Evolutionary conservation across 2,797 vertebrate genomes (phyloP), one percentile per base, ranked within the genome.

Genomic region (Parotocinclus haroldoi): DNA sequence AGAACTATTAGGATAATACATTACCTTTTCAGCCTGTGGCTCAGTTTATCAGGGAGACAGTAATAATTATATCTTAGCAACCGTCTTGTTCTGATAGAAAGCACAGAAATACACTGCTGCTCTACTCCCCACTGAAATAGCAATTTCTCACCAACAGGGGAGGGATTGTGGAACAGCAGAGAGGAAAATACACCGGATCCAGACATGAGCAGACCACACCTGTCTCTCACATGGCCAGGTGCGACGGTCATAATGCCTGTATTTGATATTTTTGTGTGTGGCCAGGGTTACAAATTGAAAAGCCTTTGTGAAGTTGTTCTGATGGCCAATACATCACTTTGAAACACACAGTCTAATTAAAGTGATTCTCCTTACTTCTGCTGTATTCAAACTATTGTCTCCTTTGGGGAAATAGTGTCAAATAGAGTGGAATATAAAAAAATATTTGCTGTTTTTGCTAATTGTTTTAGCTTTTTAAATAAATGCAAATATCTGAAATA

Each of bases 21-120:
- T 89, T 87, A 88, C 86, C 87, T 90, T 87, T 88, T 86, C 82
- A 86, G 77, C 79, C 71, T 48, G 54, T 50, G 76, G 77, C 82
- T 83, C 83, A 80, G 81, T 86, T 84, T 88, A 88, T 88, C 86
- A 89, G 81, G 77, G 69, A 75, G 87, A 85, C 88, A 74, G 81
- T 86, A 86, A 89, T 90, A 90, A 91, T 92, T 87, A 89, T 85
- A 87, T 88, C 85, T 89, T 87, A 85, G 82, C 83, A 85, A 87
- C 82, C 79, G 82, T 83, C 83, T 46, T 73, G 71, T 81, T 83
- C 82, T 87, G 85, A 89, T 87, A 85, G 84, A 89, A 84, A 84
- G 86, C 84, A 53, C 42, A 56, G 53, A 66, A 61, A 71, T 65
- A 66, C 65, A 75, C 69, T 81, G 80, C 74, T 62, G 62, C 76